These are phyloP conservation scores for Siniperca knerii DNA, from an alignment of 2,113 vertebrate species.

Conservation along the genomic window DNA sequence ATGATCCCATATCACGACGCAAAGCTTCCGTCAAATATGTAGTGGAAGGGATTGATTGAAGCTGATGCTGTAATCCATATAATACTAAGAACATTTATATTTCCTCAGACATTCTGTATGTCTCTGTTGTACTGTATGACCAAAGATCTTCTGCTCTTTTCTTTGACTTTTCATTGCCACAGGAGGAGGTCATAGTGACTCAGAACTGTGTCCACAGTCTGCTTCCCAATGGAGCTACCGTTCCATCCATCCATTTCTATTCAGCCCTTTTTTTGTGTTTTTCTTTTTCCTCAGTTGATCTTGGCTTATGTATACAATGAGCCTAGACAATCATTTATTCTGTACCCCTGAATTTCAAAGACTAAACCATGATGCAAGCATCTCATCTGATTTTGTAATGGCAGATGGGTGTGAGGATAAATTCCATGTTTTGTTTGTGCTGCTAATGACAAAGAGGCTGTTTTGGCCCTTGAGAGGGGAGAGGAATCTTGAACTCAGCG, in stretches of 20 bases:
- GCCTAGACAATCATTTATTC: slow-evolving; percentile 39
- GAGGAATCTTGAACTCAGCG: slow-evolving; percentile 4
- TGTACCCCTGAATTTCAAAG: slow-evolving; percentile 19
- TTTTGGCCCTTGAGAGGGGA: slow-evolving; percentile 22
- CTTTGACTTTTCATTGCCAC: slow-evolving; percentile 19
- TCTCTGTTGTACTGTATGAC: background rate
- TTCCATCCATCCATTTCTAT: slow-evolving; percentile 10
- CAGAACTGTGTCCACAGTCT: slow-evolving; percentile 23
- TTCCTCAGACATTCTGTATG: background rate
- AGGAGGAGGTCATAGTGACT: background rate
- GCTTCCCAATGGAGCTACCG: background rate
- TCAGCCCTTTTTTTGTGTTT: slow-evolving; percentile 1
- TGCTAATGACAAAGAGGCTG: slow-evolving; percentile 25
- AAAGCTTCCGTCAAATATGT: slow-evolving; percentile 55
- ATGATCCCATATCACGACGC: slow-evolving; percentile 32
- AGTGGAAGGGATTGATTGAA: slow-evolving; percentile 46
- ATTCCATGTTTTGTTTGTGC: slow-evolving; percentile 35
- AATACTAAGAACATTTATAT: slow-evolving; percentile 17
- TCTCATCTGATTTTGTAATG: slow-evolving; percentile 33
- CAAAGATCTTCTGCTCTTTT: slow-evolving; percentile 15
- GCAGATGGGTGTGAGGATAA: slow-evolving; percentile 32
- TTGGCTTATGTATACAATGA: slow-evolving; percentile 11
- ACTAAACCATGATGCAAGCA: slow-evolving; percentile 17
- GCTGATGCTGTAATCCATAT: slow-evolving; percentile 39
- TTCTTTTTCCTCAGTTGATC: slow-evolving; percentile 10